Percentiles rank a stretch among this genome's conserved stretches.
Evolutionary conservation across 2,888 invertebrate genomes (phyloP).

Genomic region (Luperina nickerlii): DNA sequence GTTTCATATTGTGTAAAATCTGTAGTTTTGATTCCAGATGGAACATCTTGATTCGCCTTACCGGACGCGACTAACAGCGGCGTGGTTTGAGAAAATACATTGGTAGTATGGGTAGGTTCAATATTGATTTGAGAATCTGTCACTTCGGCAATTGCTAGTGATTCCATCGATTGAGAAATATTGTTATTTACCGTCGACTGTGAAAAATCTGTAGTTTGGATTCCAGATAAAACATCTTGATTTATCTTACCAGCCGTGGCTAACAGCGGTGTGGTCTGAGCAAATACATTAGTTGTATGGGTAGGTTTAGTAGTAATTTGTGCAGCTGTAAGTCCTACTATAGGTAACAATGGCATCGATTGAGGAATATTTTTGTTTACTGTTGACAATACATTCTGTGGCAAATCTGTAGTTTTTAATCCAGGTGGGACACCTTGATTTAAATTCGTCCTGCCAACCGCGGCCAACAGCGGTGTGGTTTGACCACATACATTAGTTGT

Average conservation of each 20-base stretch:
- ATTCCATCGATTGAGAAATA: background rate
- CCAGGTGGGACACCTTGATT: background rate
- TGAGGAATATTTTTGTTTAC: background rate
- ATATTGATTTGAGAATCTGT: background rate
- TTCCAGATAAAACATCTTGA: background rate
- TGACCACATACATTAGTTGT: background rate
- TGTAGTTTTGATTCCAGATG: background rate
- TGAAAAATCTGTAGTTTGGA: background rate
- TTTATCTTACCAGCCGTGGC: background rate
- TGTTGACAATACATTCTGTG: background rate
- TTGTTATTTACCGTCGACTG: background rate
- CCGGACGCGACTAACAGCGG: background rate
- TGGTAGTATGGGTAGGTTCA: background rate
- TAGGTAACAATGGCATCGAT: background rate
- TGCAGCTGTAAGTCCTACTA: background rate
- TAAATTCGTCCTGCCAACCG: background rate
- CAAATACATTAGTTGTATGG: background rate
- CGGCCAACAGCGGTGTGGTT: background rate
- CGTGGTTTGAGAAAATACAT: background rate
- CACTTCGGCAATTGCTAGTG: background rate
- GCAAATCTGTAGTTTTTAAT: constrained; percentile 3
- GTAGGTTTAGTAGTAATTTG: background rate
- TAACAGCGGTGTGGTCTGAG: background rate
- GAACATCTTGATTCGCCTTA: background rate
- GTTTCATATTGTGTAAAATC: background rate